Evolutionary conservation across 2,888 invertebrate genomes (phyloP).

Genomic region (Drosophila sordidapex): DNA sequence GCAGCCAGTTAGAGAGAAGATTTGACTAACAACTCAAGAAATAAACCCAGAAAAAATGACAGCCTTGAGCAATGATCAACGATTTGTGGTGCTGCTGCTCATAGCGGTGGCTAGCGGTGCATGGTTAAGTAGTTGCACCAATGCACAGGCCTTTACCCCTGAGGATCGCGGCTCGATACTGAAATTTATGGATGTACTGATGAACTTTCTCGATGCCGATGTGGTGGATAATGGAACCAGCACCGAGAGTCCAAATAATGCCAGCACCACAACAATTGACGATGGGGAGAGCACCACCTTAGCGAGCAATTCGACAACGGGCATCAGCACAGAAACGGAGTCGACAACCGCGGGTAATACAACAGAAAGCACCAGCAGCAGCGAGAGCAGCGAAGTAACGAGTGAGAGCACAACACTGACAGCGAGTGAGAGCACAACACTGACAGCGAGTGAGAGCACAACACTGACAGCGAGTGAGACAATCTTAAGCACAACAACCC

Average conservation of each 20-base stretch:
- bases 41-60: constrained; percentile 32
- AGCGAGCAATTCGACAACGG: constrained; percentile 19
- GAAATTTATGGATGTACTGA: constrained; percentile 56
- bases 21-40: constrained; percentile 26
- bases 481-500: constrained; percentile 1
- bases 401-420: neutral
- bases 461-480: constrained; percentile 13
- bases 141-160: constrained; percentile 54
- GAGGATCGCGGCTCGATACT: constrained; percentile 62
- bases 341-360: constrained; percentile 16
- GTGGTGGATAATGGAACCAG: constrained; percentile 28
- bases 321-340: neutral
- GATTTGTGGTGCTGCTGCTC: constrained; percentile 44
- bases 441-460: constrained; percentile 4
- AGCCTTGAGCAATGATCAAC: constrained; percentile 41
- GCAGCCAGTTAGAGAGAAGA: constrained; percentile 56
- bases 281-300: constrained; percentile 38
- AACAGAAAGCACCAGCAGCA: constrained; percentile 18
- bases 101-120: constrained; percentile 23
- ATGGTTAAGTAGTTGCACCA: constrained; percentile 16
- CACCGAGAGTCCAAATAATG: constrained; percentile 14
- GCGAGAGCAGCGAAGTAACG: constrained; percentile 8
- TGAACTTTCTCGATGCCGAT: constrained; percentile 63
- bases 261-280: neutral
- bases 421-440: constrained; percentile 10